phyloP scores from a whole-genome alignment of 2,888 invertebrate species.

The Chrysodeixis includens region DNA sequence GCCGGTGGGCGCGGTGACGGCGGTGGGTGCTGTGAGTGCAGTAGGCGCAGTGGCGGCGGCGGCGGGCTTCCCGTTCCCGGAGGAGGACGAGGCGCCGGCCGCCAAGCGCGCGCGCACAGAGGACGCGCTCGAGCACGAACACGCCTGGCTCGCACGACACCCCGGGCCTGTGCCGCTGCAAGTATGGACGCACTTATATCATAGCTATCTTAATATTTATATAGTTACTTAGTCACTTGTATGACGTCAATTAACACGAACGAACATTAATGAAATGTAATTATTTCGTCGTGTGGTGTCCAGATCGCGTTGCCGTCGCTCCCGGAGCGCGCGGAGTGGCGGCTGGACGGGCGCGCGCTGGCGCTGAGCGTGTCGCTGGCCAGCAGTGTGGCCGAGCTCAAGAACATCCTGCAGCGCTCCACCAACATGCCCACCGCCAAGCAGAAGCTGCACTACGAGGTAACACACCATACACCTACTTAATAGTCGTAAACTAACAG shows the following conservation, averaged over 20 bases:
- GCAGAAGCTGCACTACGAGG: slow-evolving; percentile 98
- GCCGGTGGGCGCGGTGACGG: slow-evolving; percentile 63
- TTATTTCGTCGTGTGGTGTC: neutral
- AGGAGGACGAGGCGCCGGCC: slow-evolving; percentile 94
- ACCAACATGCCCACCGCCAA: slow-evolving; percentile 98
- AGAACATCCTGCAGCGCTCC: slow-evolving; percentile 95
- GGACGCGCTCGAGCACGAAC: slow-evolving; percentile 97
- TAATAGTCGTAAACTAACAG: too few relatives aligned
- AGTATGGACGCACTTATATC: too few relatives aligned
- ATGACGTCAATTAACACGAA: too few relatives aligned
- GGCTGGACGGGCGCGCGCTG: slow-evolving; percentile 96
- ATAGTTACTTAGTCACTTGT: too few relatives aligned
- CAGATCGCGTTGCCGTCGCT: slow-evolving; percentile 94
- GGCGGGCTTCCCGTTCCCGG: slow-evolving; percentile 56
- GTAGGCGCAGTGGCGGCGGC: slow-evolving; percentile 28
- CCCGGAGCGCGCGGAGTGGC: slow-evolving; percentile 98
- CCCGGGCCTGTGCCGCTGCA: slow-evolving; percentile 73
- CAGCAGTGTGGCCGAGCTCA: slow-evolving; percentile 95
- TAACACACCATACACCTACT: slow-evolving; percentile 64
- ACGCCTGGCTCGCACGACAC: slow-evolving; percentile 79
- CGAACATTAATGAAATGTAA: too few relatives aligned
- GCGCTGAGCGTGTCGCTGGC: slow-evolving; percentile 93
- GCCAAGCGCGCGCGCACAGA: slow-evolving; percentile 97
- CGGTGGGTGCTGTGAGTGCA: slow-evolving; percentile 48
- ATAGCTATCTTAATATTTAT: too few relatives aligned